Conservation (phyloP, 1,140 invertebrate genomes). For the Lepidurus packardi region DNA sequence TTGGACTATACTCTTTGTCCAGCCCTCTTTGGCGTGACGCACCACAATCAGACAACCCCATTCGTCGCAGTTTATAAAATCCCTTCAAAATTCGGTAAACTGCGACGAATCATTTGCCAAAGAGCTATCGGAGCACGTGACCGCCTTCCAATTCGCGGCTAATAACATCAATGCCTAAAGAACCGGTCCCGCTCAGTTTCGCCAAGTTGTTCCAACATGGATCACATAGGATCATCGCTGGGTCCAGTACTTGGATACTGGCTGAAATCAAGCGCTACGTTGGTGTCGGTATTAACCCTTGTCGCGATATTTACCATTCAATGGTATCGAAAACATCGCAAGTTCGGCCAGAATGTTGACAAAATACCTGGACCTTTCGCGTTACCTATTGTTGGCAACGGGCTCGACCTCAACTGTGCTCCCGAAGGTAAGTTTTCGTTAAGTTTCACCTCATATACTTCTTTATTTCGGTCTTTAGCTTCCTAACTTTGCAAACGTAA, state of each 20-base stretch:
- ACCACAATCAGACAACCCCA: too few species aligned
- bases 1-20: too few species aligned
- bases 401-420: conserved; percentile 41
- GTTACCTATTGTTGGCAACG: conserved; percentile 54
- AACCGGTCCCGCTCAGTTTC: neutral
- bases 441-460: neutral
- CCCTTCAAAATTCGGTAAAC: too few species aligned
- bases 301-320: neutral
- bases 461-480: neutral
- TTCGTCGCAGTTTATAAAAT: too few species aligned
- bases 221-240: neutral
- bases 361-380: conserved; percentile 51
- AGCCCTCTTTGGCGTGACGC: too few species aligned
- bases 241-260: neutral
- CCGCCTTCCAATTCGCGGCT: too few species aligned
- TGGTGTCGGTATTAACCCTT: neutral
- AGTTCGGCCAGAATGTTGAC: conserved; percentile 28
- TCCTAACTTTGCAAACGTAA: too few species aligned
- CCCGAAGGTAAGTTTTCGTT: neutral
- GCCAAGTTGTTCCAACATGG: neutral
- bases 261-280: neutral
- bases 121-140: too few species aligned
- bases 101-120: too few species aligned
- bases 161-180: too few species aligned
- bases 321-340: conserved; percentile 17